Evolutionary conservation across 2,888 invertebrate species (phyloP).

Genomic region (Congeria kusceri): DNA sequence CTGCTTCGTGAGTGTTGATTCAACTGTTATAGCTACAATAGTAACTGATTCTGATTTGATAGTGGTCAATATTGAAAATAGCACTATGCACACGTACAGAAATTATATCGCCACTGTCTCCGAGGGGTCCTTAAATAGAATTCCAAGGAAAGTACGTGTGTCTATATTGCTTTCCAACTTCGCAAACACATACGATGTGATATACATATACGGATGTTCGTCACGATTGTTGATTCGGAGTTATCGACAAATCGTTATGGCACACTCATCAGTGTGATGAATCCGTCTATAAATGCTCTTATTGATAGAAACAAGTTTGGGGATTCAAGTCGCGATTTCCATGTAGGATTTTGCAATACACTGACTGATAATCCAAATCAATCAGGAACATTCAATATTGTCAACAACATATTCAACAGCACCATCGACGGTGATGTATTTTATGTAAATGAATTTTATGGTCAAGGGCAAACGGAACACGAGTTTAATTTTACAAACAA

Average conservation of each 20-base stretch:
- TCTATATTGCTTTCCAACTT: too few species aligned
- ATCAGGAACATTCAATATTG: slow-evolving; percentile 7
- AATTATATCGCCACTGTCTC: too few species aligned
- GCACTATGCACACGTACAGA: not conserved
- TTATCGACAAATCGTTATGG: not conserved
- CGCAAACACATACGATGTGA: not conserved
- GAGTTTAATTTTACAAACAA: slow-evolving; percentile 13
- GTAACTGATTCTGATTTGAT: not conserved
- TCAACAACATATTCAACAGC: slow-evolving; percentile 21
- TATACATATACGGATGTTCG: not conserved
- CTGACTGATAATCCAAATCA: not conserved
- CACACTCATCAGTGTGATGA: not conserved
- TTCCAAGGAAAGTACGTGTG: too few species aligned
- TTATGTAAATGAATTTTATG: too few species aligned
- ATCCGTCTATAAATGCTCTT: not conserved
- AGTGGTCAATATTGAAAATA: not conserved
- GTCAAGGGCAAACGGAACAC: too few species aligned
- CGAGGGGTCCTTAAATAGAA: too few species aligned
- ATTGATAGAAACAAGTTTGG: slow-evolving; percentile 9
- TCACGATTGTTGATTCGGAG: not conserved
- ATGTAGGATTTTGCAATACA: slow-evolving; percentile 9
- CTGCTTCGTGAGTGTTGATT: not conserved
- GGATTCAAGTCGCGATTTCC: not conserved
- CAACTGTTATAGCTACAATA: not conserved
- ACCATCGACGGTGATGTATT: not conserved